Evolutionary conservation across 2,797 vertebrate species (phyloP), one percentile per base, ranked within the genome.

Genomic region (Pipistrellus nathusii): DNA sequence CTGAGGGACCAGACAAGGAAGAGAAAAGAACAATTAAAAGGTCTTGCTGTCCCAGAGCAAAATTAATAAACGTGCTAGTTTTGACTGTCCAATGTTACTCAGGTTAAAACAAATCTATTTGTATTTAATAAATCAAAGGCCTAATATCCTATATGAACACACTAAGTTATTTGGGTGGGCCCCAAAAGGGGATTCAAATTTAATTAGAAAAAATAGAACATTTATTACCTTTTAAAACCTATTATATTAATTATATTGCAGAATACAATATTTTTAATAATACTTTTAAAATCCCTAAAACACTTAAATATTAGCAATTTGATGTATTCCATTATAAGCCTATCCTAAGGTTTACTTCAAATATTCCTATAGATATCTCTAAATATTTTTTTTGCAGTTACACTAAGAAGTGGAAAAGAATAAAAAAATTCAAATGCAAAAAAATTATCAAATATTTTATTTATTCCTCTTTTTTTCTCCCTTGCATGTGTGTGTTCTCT

Each of bases 381-480:
- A 95, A 87, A 35, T 92, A 44, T 83, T 25, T 59, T 88, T 96
- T 90, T 72, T 72, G 2, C 5, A 57, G 21, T 48, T 80, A 62
- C 13, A 44, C 13, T 12, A 30, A 94, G 66, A 94, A 57, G 10
- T 71, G 76, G 55, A 88, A 91, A 46, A 91, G 9, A 35, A 64
- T 6, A 72, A 76, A 62, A 53, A 68, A 69, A 32, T 55, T 3
- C 25, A 73, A 48, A 87, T 59, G 15, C 38, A 41, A 41, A 41
- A 5, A 41, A 41, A 41, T 41, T 41, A 41, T 41, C 38, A 41
- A 41, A 41, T 41, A 41, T 41, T 86, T 90, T n/a, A 4, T 88
- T 62, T 62, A 27, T 73, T 38, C 25, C 10, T 48, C 2, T 32
- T 1, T 32, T 17, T 66, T 3, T 12, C 46, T 51, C 5, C 38